Evolutionary conservation across 2,113 vertebrate species (phyloP).

Genomic region (Oncorhynchus keta): DNA sequence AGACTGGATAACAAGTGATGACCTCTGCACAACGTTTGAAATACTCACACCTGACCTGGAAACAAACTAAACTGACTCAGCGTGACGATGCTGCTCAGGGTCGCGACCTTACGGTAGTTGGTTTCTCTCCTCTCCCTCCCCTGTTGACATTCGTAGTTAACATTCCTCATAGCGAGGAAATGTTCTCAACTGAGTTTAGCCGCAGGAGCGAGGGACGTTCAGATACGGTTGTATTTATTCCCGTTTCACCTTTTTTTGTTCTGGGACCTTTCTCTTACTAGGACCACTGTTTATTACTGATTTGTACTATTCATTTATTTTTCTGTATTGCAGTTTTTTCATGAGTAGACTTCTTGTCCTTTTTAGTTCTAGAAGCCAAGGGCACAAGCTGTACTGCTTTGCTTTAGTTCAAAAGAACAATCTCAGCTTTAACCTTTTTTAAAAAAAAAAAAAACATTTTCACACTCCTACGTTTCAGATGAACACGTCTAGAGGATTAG

Average conservation of each 20-base stretch:
- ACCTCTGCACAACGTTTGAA: slow-evolving; percentile 70
- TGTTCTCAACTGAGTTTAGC: slow-evolving; percentile 76
- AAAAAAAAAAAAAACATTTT: neutral
- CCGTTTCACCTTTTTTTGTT: slow-evolving; percentile 44
- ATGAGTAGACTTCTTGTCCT: slow-evolving; percentile 71
- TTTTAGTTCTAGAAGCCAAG: slow-evolving; percentile 54
- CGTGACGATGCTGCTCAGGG: slow-evolving; percentile 15
- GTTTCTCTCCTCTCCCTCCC: slow-evolving; percentile 34
- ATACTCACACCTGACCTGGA: slow-evolving; percentile 45
- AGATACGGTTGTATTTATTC: slow-evolving; percentile 78
- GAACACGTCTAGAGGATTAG: slow-evolving; percentile 68
- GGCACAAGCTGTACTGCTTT: slow-evolving; percentile 73
- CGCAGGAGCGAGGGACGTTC: slow-evolving; percentile 70
- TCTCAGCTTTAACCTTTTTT: slow-evolving; percentile 66
- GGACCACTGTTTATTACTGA: slow-evolving; percentile 72
- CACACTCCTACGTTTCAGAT: slow-evolving; percentile 56
- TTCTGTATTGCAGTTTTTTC: slow-evolving; percentile 20
- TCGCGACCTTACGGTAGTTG: slow-evolving; percentile 9
- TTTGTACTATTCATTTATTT: slow-evolving; percentile 75
- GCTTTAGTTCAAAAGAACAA: slow-evolving; percentile 61
- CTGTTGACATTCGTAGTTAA: slow-evolving; percentile 25
- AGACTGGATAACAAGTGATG: slow-evolving; percentile 94
- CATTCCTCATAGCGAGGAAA: slow-evolving; percentile 57
- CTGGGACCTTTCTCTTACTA: slow-evolving; percentile 78
- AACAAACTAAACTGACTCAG: slow-evolving; percentile 23